These are phyloP conservation scores for Heterodera carotae DNA, from an alignment of 1,140 invertebrate species.

Conservation along the genomic window DNA sequence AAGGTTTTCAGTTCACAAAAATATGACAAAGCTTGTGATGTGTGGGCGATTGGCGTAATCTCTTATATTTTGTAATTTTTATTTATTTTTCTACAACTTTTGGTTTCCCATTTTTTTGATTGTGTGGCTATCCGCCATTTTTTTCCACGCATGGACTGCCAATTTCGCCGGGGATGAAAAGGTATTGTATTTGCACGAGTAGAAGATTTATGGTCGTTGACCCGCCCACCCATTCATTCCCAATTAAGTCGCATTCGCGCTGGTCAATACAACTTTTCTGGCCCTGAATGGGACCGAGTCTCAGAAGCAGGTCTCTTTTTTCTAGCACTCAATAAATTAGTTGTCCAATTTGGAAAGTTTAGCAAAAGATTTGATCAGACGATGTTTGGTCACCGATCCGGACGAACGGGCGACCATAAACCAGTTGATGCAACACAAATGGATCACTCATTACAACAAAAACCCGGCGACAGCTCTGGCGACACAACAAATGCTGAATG, in stretches of 20 bases:
- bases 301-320: slow-evolving; percentile 76
- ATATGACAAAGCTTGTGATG: slow-evolving; percentile 97
- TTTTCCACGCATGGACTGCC: slow-evolving; percentile 94
- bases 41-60: slow-evolving; percentile 95
- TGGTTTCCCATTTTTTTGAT: slow-evolving; percentile 69
- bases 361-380: slow-evolving; percentile 88
- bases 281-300: slow-evolving; percentile 92
- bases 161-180: slow-evolving; percentile 98
- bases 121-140: slow-evolving; percentile 97
- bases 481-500: slow-evolving; percentile 68
- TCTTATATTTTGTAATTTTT: slow-evolving; percentile 97
- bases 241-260: slow-evolving; percentile 84
- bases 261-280: slow-evolving; percentile 93
- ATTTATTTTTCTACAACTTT: slow-evolving; percentile 20
- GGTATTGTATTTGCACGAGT: too few species aligned
- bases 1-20: slow-evolving; percentile 94
- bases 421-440: slow-evolving; percentile 84
- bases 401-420: slow-evolving; percentile 84
- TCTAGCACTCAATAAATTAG: not conserved
- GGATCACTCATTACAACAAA: slow-evolving; percentile 74
- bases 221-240: too few species aligned
- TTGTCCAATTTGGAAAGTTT: slow-evolving; percentile 50
- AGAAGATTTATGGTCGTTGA: too few species aligned
- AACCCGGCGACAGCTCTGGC: slow-evolving; percentile 47
- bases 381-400: slow-evolving; percentile 89